Conservation (phyloP, 1,140 invertebrate genomes). For the Pseudobourletiella spinata region DNA sequence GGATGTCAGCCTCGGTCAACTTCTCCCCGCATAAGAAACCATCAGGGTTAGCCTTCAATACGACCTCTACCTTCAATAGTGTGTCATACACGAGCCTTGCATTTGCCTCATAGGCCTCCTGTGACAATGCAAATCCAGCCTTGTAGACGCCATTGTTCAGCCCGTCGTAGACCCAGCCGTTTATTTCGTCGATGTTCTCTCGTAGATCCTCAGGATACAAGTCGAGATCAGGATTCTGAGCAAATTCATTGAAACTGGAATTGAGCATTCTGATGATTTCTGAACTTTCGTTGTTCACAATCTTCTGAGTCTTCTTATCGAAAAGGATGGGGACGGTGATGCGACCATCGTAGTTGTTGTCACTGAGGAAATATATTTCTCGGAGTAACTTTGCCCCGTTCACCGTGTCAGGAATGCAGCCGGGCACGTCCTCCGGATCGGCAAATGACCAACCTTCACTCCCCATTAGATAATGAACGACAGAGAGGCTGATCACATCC, state of each 20-base stretch:
- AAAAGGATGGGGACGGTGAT: conserved; percentile 31
- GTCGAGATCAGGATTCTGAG: conserved; percentile 21
- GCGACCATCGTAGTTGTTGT: conserved; percentile 23
- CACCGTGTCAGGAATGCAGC: conserved; percentile 24
- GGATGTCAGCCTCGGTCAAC: conserved; percentile 28
- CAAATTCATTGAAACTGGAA: conserved; percentile 22
- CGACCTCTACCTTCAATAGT: conserved; percentile 19
- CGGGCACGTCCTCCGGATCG: conserved; percentile 11
- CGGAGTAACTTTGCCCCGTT: conserved; percentile 12
- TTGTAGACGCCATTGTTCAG: conserved; percentile 30
- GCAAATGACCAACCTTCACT: conserved; percentile 26
- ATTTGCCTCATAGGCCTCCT: conserved; percentile 20
- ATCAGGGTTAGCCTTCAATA: conserved; percentile 6
- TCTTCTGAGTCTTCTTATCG: conserved; percentile 27
- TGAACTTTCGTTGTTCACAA: conserved; percentile 33
- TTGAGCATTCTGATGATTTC: conserved; percentile 32
- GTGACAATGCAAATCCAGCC: conserved; percentile 26
- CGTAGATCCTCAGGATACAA: conserved; percentile 17
- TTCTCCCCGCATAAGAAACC: conserved; percentile 18
- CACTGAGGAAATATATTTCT: conserved; percentile 24
- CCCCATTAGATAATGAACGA: conserved; percentile 21
- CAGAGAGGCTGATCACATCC: conserved; percentile 24
- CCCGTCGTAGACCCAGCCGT: conserved; percentile 17
- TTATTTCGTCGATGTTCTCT: conserved; percentile 21
- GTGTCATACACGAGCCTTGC: conserved; percentile 20